Percentiles rank a stretch among this genome's conserved stretches.
Evolutionary conservation across 2,113 vertebrate species (phyloP).

Genomic region (Empidonax traillii): DNA sequence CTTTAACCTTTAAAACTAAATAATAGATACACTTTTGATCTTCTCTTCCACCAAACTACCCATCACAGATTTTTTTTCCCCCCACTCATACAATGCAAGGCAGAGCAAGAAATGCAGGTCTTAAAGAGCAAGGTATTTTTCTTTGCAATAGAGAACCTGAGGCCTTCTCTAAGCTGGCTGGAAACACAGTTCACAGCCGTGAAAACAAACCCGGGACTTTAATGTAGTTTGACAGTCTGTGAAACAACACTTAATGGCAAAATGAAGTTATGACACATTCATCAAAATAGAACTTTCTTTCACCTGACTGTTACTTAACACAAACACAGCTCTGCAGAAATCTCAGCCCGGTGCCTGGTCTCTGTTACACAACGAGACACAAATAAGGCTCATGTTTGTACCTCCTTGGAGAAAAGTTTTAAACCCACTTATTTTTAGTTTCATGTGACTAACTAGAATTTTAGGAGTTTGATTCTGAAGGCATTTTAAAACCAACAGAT

Average conservation of each 20-base stretch:
- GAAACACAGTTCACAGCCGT: neutral
- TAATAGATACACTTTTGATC: neutral
- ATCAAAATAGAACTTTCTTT: neutral
- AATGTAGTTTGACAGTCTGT: conserved; percentile 6
- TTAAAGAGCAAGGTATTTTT: neutral
- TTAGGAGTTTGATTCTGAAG: neutral
- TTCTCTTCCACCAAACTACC: neutral
- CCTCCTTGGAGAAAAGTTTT: neutral
- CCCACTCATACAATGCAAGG: neutral
- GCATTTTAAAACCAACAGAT: neutral
- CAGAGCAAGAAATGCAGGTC: neutral
- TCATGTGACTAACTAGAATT: neutral
- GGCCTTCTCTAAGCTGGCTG: neutral
- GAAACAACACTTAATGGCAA: neutral
- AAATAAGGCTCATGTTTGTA: neutral
- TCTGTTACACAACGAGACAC: neutral
- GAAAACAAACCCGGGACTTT: neutral
- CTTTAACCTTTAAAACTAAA: neutral
- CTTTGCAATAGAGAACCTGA: neutral
- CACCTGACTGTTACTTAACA: neutral
- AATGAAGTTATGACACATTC: neutral
- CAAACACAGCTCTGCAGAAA: neutral
- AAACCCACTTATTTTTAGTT: neutral
- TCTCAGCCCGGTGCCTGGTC: neutral
- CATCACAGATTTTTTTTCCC: neutral